Base-by-base conservation (phyloP, 2,113 vertebrate species). In the Lutjanus erythropterus region DNA sequence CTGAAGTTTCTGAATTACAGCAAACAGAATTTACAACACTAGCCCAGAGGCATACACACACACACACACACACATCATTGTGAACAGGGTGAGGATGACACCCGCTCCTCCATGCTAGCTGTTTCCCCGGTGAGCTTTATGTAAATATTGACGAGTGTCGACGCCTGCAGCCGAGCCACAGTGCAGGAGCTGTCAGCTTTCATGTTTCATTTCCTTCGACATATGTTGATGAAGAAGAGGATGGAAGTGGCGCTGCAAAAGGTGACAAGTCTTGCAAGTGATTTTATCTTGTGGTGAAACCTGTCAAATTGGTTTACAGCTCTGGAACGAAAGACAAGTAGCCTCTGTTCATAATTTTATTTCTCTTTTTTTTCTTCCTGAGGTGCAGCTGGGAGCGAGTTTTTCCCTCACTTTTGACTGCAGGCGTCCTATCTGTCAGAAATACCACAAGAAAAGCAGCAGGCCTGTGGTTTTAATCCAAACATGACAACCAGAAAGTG, bases 81-180 rank as follows among this genome's bases (percentile, higher is more conserved):
- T 47, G 84, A 64, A n/a, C 75, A 60, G 77, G 73, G 80, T 77
- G 84, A 65, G 19, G 19, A 14, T 44, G 86, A 56, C 83, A 25
- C 87, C 56, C 37, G 3, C 74, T 74, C 35, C 62, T 27, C 41
- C 29, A 39, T 10, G 53, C 27, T 41, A 19, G 79, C 79, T 79
- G 74, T 78, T 62, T 86, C 86, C 80, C 84, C 9, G 5, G 79
- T 71, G 84, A 75, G 71, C 8, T 78, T 69, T 87, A 84, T 90
- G 88, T 91, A 91, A 91, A 91, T 91, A 90, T 87, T 91, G 84
- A 80, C 29, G 52, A 68, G 81, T 9, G 83, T 15, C 37, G 42
- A 16, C 37, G 75, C 81, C 81, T 55, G 75, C 68, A 49, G 87
- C 66, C n/a, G 65, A 52, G 79, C 52, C 68, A 2, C 73, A 0